A percentile compares a stretch with the other conserved stretches of the same genome.
phyloP scores from a whole-genome alignment of 2,888 invertebrate species.

The Periphyllus acericola region DNA sequence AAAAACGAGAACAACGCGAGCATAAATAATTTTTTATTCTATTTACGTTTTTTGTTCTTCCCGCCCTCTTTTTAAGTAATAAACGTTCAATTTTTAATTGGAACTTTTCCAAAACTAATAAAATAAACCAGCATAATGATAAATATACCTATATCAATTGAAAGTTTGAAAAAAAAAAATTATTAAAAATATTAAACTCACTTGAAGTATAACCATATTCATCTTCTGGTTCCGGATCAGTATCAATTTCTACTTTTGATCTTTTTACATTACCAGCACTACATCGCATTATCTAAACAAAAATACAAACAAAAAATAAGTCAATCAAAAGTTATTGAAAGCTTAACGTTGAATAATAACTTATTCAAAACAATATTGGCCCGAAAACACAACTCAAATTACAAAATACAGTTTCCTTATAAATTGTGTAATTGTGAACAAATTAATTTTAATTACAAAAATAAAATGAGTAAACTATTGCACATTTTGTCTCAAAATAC shows the following conservation, averaged over 20 bases:
- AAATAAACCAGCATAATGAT: not conserved
- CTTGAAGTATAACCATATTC: conserved; percentile 93
- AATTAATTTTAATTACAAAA: not conserved
- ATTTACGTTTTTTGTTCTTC: conserved; percentile 8
- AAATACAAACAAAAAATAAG: not conserved
- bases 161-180: not conserved
- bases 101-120: conserved; percentile 21
- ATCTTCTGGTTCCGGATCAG: conserved; percentile 88
- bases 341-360: not conserved
- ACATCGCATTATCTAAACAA: conserved; percentile 82
- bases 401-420: too few species aligned
- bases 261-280: conserved; percentile 87
- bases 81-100: not conserved
- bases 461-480: not conserved
- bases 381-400: too few species aligned
- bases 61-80: not conserved
- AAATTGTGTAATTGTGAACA: not conserved
- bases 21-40: not conserved
- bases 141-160: not conserved
- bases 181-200: conserved; percentile 71
- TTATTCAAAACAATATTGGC: not conserved
- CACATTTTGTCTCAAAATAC: not conserved
- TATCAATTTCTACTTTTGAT: conserved; percentile 79
- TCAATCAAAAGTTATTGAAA: not conserved
- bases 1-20: not conserved